These are phyloP conservation scores for Cariama cristata DNA, from an alignment of 2,113 vertebrate genomes.

Conservation along the genomic window DNA sequence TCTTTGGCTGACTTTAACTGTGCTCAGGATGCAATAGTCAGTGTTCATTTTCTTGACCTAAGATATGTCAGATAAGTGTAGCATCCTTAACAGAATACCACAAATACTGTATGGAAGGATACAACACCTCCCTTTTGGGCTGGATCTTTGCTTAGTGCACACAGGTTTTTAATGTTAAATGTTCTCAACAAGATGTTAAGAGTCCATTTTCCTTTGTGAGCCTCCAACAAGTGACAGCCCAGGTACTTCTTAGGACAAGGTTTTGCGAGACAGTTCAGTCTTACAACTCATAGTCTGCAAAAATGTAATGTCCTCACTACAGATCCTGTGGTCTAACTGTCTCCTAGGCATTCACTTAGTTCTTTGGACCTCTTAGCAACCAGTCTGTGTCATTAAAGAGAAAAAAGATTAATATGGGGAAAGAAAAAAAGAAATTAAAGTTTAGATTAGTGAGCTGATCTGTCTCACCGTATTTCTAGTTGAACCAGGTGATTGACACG, in stretches of 20 bases:
- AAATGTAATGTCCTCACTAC: not conserved
- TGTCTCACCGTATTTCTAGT: not conserved
- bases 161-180: not conserved
- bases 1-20: not conserved
- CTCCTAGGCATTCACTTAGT: not conserved
- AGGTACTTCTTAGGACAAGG: not conserved
- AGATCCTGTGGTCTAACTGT: not conserved
- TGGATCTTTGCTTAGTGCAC: not conserved
- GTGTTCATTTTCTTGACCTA: not conserved
- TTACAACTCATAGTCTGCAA: not conserved
- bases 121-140: not conserved
- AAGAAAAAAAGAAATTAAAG: not conserved
- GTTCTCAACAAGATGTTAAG: not conserved
- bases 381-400: not conserved
- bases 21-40: not conserved
- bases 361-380: not conserved
- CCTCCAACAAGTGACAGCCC: not conserved
- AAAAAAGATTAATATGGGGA: not conserved
- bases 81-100: not conserved
- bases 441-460: not conserved
- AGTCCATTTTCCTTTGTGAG: not conserved
- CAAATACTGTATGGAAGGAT: not conserved
- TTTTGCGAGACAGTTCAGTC: not conserved
- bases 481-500: fast-evolving
- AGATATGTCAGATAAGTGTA: not conserved